Evolutionary conservation across 2,888 invertebrate genomes (phyloP), one percentile per base, ranked within the genome.

Genomic region (Drosophila mercatorum): DNA sequence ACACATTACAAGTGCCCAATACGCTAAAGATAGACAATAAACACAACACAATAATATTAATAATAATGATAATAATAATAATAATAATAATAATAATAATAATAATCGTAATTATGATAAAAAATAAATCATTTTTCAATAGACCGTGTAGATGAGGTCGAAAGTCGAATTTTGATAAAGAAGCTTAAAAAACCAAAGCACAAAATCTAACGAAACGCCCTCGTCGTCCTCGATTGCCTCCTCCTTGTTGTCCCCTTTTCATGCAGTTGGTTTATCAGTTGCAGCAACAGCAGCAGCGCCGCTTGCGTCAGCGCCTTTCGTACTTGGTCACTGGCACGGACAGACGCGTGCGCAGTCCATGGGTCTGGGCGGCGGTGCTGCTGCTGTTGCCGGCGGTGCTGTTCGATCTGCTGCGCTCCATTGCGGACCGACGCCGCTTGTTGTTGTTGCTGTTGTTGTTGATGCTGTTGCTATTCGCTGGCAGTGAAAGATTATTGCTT

Each of bases 301-400:
- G 74, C 60, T 74, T 84, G 71, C 80, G 79, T 92, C 89, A 92
- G 90, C 92, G 92, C 73, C 90, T 89, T 67, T 92, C 92, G 60
- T 86, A 84, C 91, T 94, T 94, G 73, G 91, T 93, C 59, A 93
- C 75, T 26, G 93, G 93, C 78, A 94, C 82, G 43, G 94, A 94
- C 31, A 94, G 90, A 61, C 94, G 92, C 71, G 94, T 94, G 62
- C 94, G 92, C 63, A 92, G 72, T 34, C 89, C 87, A 69, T 91
- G 91, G 28, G 78, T 70, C 38, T 56, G 71, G 2, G 76, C 61
- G 17, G 78, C 62, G 68, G 71, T 46, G 40, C 26, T 53, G 53
- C 53, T 53, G 65, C 75, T 40, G 65, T 75, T 72, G 72, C 43
- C 88, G 75, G 63, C 71, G 56, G 68, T 64, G 72, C 63, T 63